Conservation (phyloP, 37 sponge, comb jelly and placozoan genomes). For the Haliclona indistincta region DNA sequence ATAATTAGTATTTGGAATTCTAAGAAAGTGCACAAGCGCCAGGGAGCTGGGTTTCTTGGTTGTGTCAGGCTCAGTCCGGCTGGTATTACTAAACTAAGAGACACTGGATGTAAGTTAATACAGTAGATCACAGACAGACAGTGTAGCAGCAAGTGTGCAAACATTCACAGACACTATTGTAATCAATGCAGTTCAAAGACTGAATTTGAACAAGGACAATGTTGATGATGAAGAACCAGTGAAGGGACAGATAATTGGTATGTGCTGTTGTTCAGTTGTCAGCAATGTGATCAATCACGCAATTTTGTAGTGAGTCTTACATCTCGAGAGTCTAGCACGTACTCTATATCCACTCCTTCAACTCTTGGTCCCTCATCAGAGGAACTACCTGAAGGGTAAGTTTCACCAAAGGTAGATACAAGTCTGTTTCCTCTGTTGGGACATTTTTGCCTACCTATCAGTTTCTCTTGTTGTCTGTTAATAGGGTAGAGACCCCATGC, state of each 20-base stretch:
- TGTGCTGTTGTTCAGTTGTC: constrained; percentile 7
- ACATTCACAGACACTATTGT: neutral
- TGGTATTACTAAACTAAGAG: constrained; percentile 77
- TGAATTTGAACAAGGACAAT: constrained; percentile 69
- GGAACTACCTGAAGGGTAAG: constrained; percentile 94
- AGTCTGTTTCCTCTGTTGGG: too few relatives aligned
- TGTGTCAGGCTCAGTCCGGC: constrained; percentile 77
- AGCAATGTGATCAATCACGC: neutral
- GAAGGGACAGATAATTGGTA: constrained; percentile 73
- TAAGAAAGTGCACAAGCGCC: constrained; percentile 56
- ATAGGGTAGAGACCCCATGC: too few relatives aligned
- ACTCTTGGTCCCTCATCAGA: constrained; percentile 34
- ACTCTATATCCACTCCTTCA: constrained; percentile 9
- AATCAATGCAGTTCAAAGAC: constrained; percentile 72
- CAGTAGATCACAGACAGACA: too few relatives aligned
- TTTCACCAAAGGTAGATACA: too few relatives aligned
- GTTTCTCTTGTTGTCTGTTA: too few relatives aligned
- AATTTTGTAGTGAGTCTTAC: constrained; percentile 70
- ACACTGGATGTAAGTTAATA: constrained; percentile 90
- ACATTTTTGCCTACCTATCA: too few relatives aligned
- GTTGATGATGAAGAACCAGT: constrained; percentile 70
- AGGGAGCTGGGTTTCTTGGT: constrained; percentile 91
- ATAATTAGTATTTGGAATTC: constrained; percentile 85
- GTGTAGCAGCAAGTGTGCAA: neutral
- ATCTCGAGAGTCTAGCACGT: constrained; percentile 47